A percentile compares a stretch with the other conserved stretches of the same genome.
Evolutionary conservation across 2,797 vertebrate genomes (phyloP).

Genomic region (Momotus momota): DNA sequence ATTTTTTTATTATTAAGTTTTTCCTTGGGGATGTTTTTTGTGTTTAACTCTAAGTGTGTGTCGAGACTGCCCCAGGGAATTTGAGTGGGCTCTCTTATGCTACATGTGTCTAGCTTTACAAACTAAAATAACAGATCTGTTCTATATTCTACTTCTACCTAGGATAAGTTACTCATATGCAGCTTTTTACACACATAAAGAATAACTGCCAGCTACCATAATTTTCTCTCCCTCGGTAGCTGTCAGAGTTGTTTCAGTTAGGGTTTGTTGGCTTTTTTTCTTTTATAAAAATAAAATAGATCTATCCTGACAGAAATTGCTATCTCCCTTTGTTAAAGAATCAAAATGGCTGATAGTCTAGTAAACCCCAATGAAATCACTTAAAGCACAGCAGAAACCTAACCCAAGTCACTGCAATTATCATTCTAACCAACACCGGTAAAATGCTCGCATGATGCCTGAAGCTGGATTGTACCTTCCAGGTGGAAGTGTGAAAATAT

Average conservation of each 20-base stretch:
- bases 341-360: neutral
- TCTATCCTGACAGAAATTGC: neutral
- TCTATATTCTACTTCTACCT: neutral
- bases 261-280: neutral
- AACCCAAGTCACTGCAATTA: neutral
- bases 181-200: neutral
- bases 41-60: slow-evolving; percentile 59
- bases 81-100: neutral
- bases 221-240: neutral
- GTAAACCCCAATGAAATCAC: slow-evolving; percentile 20
- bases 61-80: slow-evolving; percentile 16
- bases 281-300: neutral
- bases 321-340: neutral
- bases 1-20: slow-evolving; percentile 36
- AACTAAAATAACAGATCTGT: neutral
- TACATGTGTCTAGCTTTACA: neutral
- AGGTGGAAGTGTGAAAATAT: neutral
- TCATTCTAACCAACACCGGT: neutral
- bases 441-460: neutral
- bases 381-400: neutral
- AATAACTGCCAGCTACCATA: neutral
- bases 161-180: neutral
- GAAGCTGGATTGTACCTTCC: neutral
- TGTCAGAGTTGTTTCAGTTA: neutral
- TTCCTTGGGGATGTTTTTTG: slow-evolving; percentile 29